Evolutionary conservation across 1,140 invertebrate genomes (phyloP).

Genomic region (Prorops nasuta): DNA sequence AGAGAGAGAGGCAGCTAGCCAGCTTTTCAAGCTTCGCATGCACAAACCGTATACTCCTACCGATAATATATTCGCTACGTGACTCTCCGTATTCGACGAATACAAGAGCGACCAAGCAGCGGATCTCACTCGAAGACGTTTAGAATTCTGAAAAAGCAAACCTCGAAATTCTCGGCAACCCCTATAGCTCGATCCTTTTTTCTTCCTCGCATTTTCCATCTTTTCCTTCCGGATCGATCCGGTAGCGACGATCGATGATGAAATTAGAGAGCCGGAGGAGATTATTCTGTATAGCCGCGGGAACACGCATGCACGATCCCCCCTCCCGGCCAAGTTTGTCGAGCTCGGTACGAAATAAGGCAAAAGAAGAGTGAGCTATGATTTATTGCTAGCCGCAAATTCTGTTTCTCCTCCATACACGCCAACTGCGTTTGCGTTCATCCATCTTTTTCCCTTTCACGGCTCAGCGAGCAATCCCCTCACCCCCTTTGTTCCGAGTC

Average conservation of each 20-base stretch:
- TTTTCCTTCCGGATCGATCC: not conserved
- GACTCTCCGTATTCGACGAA: slow-evolving; percentile 32
- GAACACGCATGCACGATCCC: not conserved
- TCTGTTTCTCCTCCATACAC: slow-evolving; percentile 51
- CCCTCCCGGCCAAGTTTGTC: too few relatives aligned
- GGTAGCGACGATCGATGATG: too few relatives aligned
- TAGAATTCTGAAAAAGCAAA: not conserved
- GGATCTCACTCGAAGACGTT: not conserved
- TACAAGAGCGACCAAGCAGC: slow-evolving; percentile 22
- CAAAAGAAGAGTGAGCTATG: slow-evolving; percentile 43
- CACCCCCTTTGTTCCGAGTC: slow-evolving; percentile 48
- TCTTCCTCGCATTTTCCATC: too few relatives aligned
- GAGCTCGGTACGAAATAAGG: slow-evolving; percentile 25
- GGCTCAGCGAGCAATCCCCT: slow-evolving; percentile 42
- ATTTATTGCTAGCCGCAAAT: slow-evolving; percentile 56
- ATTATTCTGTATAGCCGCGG: too few relatives aligned
- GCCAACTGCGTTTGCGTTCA: slow-evolving; percentile 55
- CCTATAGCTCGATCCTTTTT: too few relatives aligned
- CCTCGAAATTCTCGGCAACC: too few relatives aligned
- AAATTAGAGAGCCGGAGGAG: too few relatives aligned
- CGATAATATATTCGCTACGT: slow-evolving; percentile 36
- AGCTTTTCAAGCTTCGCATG: slow-evolving; percentile 37
- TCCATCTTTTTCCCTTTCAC: slow-evolving; percentile 58
- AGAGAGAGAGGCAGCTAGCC: slow-evolving; percentile 27
- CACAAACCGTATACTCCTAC: slow-evolving; percentile 29